Evolutionary conservation across 2,113 vertebrate species (phyloP).

Genomic region (Syngnathus scovelli): DNA sequence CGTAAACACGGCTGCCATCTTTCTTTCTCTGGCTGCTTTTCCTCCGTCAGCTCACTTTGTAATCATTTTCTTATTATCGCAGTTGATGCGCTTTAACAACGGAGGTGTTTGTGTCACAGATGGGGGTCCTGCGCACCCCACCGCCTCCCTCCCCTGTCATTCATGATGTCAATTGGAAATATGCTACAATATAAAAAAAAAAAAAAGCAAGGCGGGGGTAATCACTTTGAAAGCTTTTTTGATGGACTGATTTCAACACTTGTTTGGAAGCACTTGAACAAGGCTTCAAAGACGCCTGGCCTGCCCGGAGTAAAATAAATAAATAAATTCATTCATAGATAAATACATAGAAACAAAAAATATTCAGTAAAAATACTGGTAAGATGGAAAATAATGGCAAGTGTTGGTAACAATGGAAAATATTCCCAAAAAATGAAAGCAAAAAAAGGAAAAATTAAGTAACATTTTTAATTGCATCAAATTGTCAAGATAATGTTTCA

Average conservation of each 20-base stretch:
- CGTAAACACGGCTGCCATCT: constrained; percentile 30
- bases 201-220: not conserved
- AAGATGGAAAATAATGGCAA: not conserved
- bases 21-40: constrained; percentile 14
- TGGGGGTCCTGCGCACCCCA: constrained; percentile 17
- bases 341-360: not conserved
- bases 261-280: not conserved
- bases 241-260: not conserved
- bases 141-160: constrained; percentile 16
- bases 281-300: not conserved
- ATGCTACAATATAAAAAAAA: not conserved
- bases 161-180: not conserved
- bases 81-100: constrained; percentile 65
- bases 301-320: no score
- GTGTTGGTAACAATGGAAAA: not conserved
- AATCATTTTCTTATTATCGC: constrained; percentile 66
- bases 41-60: constrained; percentile 54
- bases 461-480: not conserved
- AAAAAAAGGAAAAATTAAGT: not conserved
- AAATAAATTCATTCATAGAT: not conserved
- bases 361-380: not conserved
- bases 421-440: no score
- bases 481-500: not conserved
- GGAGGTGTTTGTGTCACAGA: constrained; percentile 59
- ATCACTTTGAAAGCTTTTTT: not conserved